Evolutionary conservation across 2,888 invertebrate genomes (phyloP).

Genomic region (Melieria omissa): DNA sequence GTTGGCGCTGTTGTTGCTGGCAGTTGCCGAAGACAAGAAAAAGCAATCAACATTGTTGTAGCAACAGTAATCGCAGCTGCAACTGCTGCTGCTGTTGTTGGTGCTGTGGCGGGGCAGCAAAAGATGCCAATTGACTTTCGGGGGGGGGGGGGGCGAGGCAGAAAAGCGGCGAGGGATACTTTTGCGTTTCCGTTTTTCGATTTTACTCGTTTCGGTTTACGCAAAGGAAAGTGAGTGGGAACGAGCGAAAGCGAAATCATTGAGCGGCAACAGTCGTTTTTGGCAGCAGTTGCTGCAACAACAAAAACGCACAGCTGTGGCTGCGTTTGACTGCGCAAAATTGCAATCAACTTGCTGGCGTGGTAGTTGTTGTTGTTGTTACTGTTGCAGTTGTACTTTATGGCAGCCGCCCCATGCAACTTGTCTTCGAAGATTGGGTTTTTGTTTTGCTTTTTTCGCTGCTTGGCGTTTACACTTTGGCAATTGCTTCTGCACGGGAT

Average conservation of each 20-base stretch:
- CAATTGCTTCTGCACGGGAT: no score
- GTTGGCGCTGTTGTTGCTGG: conserved; percentile 15
- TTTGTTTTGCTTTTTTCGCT: no score
- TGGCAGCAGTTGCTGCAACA: conserved; percentile 2
- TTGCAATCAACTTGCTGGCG: conserved; percentile 40
- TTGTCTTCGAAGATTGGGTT: not conserved
- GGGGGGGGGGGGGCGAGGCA: not conserved
- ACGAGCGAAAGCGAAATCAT: no score
- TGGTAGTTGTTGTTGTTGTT: conserved; percentile 32
- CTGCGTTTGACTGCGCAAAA: conserved; percentile 40
- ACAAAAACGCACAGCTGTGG: conserved; percentile 17
- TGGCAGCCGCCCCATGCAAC: conserved; percentile 4
- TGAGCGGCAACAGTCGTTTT: no score
- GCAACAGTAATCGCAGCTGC: conserved; percentile 36
- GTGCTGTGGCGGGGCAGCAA: conserved; percentile 4
- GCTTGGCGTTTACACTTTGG: no score
- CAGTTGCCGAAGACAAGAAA: conserved; percentile 34
- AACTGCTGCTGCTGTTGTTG: not conserved
- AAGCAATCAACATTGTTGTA: conserved; percentile 39
- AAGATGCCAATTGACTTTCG: conserved; percentile 38
- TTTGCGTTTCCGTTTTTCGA: not conserved
- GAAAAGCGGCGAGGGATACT: not conserved
- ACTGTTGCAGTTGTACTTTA: conserved; percentile 38
- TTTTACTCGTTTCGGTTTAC: no score
- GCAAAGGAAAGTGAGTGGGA: no score